Evolutionary conservation across 2,888 invertebrate species (phyloP).

Genomic region (Ophioninae sp.): DNA sequence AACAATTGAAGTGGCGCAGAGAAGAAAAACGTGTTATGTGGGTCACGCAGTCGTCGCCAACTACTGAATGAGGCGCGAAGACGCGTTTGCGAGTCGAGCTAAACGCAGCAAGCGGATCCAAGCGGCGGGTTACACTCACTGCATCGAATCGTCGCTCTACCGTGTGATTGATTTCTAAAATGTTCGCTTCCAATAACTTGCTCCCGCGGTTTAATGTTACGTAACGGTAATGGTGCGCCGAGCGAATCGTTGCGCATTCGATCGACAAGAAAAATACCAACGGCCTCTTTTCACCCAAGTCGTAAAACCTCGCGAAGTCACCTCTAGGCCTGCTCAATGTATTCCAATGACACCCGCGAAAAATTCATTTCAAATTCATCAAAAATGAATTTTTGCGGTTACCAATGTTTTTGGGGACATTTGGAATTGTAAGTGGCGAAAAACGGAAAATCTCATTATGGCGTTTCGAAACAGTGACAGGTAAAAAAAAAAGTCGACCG

Average conservation of each 20-base stretch:
- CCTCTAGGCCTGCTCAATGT: no score
- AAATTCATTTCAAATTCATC: no score
- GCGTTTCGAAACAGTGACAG: no score
- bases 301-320: neutral
- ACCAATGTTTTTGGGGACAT: no score
- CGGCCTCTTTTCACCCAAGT: neutral
- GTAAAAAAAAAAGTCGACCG: no score
- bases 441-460: no score
- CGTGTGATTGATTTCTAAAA: conserved; percentile 20
- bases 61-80: conserved; percentile 33
- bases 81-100: conserved; percentile 23
- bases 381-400: no score
- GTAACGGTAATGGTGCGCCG: neutral
- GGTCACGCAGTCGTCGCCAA: conserved; percentile 35
- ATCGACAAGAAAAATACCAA: neutral
- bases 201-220: neutral
- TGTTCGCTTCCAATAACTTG: neutral
- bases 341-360: no score
- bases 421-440: no score
- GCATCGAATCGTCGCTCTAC: neutral
- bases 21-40: conserved; percentile 17
- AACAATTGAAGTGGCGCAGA: conserved; percentile 6
- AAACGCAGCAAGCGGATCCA: neutral
- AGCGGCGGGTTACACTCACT: neutral
- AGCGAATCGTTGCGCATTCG: neutral